These are phyloP conservation scores for Cantharis rustica DNA, from an alignment of 2,888 invertebrate species.

Conservation along the genomic window DNA sequence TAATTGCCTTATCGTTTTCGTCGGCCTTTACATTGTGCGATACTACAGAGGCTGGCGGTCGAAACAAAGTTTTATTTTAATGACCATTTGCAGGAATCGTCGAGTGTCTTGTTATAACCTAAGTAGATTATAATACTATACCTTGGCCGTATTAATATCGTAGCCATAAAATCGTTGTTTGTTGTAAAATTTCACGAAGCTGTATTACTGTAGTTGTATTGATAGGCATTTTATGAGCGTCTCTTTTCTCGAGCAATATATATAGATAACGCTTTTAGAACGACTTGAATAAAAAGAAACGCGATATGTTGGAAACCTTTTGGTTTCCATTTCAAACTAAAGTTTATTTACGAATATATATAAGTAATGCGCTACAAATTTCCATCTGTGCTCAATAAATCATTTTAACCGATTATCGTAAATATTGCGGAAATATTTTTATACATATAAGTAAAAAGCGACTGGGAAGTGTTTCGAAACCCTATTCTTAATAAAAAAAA, in stretches of 20 bases:
- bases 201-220: conserved; percentile 18
- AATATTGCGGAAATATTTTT: conserved; percentile 23
- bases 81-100: not conserved
- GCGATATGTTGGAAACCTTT: conserved; percentile 44
- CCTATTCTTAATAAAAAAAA: conserved; percentile 24
- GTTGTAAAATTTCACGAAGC: conserved; percentile 4
- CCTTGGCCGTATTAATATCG: not conserved
- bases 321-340: conserved; percentile 24
- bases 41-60: not conserved
- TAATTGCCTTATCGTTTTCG: conserved; percentile 29
- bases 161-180: not conserved
- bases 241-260: conserved; percentile 41
- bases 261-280: conserved; percentile 43
- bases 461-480: conserved; percentile 22
- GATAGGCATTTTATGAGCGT: conserved; percentile 39
- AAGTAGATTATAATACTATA: not conserved
- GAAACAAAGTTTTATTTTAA: not conserved
- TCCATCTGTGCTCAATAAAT: conserved; percentile 20
- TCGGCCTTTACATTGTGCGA: conserved; percentile 12
- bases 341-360: conserved; percentile 33
- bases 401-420: conserved; percentile 8
- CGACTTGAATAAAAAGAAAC: conserved; percentile 47
- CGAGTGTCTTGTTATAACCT: not conserved
- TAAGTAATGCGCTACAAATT: conserved; percentile 13
- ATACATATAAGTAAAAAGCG: conserved; percentile 25